Evolutionary conservation across 2,797 vertebrate species (phyloP), one percentile per base, ranked within the genome.

Genomic region (Adelosebastes latens): DNA sequence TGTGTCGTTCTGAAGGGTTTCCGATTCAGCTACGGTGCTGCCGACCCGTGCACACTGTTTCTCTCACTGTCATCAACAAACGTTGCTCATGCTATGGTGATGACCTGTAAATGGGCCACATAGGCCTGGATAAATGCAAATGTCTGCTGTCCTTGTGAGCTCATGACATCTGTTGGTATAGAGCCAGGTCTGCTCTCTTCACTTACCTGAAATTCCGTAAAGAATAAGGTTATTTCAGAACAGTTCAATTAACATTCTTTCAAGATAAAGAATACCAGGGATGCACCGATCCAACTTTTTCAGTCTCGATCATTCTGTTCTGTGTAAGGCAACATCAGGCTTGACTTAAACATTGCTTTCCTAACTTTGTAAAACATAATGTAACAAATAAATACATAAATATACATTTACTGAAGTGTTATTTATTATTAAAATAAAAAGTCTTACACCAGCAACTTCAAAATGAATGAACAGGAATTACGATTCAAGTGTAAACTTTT

Each of bases 1-100:
- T 46, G 31, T 74, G 49, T 81, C n/a, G 18, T 67, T 82, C 55
- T 79, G 75, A 78, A 42, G 52, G 39, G 62, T 67, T 74, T 92
- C 58, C 58, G 80, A 86, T 49, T 61, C 25, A 58, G 59, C 69
- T 6, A 0, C 24, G 12, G 64, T 62, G 60, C 71, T 56, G 77
- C 64, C 16, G 77, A 59, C 68, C 74, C 25, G 5, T 42, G 32
- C 67, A 56, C 24, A 31, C 67, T 72, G 66, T 66, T 73, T 72
- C 42, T 56, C 36, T 68, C 79, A 81, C 56, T 39, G 53, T 77
- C 74, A 53, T 55, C 59, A 20, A 9, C 72, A 77, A 16, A 65
- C 55, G 2, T 2, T 53, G 60, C 31, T 77, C 32, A 65, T 66
- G 29, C 64, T 56, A 0, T 32, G n/a, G 53, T 27, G 71, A 0